These are phyloP conservation scores for Micropoecilia bifurca DNA, from an alignment of 2,797 vertebrate genomes.

Conservation along the genomic window DNA sequence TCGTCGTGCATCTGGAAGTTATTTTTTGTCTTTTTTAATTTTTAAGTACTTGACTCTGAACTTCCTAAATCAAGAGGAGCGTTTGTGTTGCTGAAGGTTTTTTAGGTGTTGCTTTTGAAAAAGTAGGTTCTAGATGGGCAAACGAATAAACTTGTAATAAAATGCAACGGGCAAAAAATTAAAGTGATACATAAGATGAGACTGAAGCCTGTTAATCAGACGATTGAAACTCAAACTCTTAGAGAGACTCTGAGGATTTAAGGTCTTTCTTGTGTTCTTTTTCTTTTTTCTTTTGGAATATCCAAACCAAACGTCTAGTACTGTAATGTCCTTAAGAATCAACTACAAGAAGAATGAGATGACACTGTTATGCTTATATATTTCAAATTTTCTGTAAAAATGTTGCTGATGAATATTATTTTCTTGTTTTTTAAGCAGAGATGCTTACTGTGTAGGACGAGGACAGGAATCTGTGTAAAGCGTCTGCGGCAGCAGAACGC, in stretches of 20 bases:
- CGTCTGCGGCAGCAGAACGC: background rate
- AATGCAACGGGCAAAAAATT: background rate
- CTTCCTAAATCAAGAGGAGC: slow-evolving; percentile 6
- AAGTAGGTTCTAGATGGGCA: background rate
- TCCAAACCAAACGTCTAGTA: background rate
- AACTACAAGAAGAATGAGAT: background rate
- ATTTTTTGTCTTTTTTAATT: background rate
- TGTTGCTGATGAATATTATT: background rate
- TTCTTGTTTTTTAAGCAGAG: background rate
- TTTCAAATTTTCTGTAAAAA: background rate
- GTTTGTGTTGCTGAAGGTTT: background rate
- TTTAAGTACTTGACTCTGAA: slow-evolving; percentile 3
- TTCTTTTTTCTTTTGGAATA: background rate
- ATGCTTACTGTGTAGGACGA: background rate
- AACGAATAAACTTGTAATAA: background rate
- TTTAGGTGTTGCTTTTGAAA: background rate
- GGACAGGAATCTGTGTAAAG: background rate
- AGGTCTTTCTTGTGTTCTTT: background rate
- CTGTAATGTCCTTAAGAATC: background rate
- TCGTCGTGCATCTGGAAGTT: slow-evolving; percentile 6
- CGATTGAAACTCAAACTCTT: background rate
- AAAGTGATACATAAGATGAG: background rate
- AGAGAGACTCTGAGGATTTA: background rate
- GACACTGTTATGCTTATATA: background rate
- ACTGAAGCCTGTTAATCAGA: background rate